Evolutionary conservation across 2,888 invertebrate genomes (phyloP), one percentile per base, ranked within the genome.

Genomic region (Melieria crassipennis): DNA sequence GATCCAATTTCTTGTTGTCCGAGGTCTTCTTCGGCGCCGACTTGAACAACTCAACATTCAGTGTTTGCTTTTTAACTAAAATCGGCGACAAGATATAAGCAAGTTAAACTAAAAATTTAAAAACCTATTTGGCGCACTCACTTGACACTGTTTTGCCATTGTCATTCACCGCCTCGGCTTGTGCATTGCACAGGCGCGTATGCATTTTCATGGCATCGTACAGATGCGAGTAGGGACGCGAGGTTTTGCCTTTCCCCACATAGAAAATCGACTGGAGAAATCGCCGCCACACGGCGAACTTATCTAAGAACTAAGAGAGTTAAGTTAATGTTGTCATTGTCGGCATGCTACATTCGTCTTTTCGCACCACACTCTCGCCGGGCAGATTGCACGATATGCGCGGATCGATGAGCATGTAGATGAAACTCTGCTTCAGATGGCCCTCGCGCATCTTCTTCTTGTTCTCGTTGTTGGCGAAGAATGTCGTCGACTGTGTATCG

Each of bases 251-350:
- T 88, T 97, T 98, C 0, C 99, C 99, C 47, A 99, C 92, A 84
- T 99, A 99, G 87, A 99, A 99, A 75, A 99, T 93, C 0, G 97
- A 91, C 63, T 91, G 89, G 4, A 98, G 86, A 84, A 99, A 99
- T 0, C 89, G 91, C 60, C 89, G 86, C 92, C 98, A 96, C 1
- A 90, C 87, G 4, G 90, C 88, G 11, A 89, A 86, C 10, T 87
- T 83, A 5, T 87, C 83, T 30, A 85, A 67, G 52, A 80, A 83
- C 74, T 83, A 42, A 11, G 71, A 71, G 30, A 30, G 30, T 30
- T 30, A 30, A 30, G 30, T 30, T 30, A 30, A 30, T 30, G 30
- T 30, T 30, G 30, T 30, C 30, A 30, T 30, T 30, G 30, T 30
- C 30, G 30, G 30, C 30, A 30, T 30, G 2, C 30, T 30, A 30